Evolutionary conservation across 2,888 invertebrate genomes (phyloP).

Genomic region (Anthrax anthrax): DNA sequence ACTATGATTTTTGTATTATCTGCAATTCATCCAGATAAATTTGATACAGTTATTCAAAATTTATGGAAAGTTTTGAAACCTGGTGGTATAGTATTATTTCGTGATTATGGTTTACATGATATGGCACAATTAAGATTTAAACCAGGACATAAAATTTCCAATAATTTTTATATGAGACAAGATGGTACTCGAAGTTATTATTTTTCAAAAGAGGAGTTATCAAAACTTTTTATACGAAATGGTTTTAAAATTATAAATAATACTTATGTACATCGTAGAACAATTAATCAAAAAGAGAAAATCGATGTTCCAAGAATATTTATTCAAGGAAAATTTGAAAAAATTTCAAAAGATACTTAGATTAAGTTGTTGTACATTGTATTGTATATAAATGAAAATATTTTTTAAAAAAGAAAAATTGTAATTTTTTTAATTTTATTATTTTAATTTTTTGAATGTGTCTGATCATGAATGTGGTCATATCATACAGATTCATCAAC

Average conservation of each 20-base stretch:
- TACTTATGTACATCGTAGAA: conserved; percentile 72
- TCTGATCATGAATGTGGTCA: no score
- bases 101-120: conserved; percentile 92
- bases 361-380: no score
- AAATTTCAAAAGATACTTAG: no score
- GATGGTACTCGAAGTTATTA: conserved; percentile 90
- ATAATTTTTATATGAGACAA: conserved; percentile 89
- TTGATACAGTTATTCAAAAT: conserved; percentile 46
- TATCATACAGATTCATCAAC: no score
- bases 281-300: conserved; percentile 83
- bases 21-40: conserved; percentile 80
- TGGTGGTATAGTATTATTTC: conserved; percentile 69
- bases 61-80: conserved; percentile 50
- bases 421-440: no score
- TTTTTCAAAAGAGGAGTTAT: conserved; percentile 58
- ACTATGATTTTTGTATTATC: conserved; percentile 93
- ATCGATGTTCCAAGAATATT: conserved; percentile 85
- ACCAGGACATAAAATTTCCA: conserved; percentile 78
- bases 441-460: no score
- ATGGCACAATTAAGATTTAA: conserved; percentile 93
- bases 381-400: no score
- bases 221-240: conserved; percentile 44
- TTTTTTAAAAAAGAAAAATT: no score
- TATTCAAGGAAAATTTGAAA: conserved; percentile 75
- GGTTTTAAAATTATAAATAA: conserved; percentile 59